phyloP scores from a whole-genome alignment of 2,113 vertebrate genomes.

The Morone chrysops region DNA sequence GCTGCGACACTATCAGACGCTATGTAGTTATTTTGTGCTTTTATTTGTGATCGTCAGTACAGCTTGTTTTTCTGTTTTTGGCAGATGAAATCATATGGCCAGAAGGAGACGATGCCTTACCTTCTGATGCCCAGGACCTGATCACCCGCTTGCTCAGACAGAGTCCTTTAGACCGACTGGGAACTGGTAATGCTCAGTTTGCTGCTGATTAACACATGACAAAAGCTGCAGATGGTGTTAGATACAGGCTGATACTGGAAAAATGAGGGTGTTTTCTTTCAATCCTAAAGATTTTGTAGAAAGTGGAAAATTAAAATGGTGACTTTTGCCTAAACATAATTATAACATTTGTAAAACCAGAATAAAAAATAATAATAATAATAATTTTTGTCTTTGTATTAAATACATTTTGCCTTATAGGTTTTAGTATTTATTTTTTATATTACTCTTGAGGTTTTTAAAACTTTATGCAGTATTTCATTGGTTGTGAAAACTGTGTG shows the following conservation, averaged over 20 bases:
- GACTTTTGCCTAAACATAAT: not conserved
- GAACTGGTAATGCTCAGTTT: slow-evolving; percentile 86
- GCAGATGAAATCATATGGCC: slow-evolving; percentile 98
- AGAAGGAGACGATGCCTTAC: slow-evolving; percentile 92
- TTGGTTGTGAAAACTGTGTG: slow-evolving; percentile 11
- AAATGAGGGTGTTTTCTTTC: not conserved
- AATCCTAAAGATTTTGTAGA: no score
- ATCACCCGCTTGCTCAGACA: slow-evolving; percentile 92
- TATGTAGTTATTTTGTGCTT: not conserved
- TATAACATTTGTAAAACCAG: not conserved
- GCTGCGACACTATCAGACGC: not conserved
- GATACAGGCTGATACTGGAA: not conserved
- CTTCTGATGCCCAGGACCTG: slow-evolving; percentile 91
- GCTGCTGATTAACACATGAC: not conserved
- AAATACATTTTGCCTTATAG: not conserved
- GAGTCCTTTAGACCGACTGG: slow-evolving; percentile 92
- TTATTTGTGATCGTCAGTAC: not conserved
- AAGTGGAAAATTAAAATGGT: not conserved
- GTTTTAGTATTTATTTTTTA: not conserved
- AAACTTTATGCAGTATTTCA: not conserved
- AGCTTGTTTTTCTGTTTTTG: not conserved
- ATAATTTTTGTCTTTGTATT: not conserved
- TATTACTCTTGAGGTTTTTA: not conserved
- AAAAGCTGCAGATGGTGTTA: not conserved
- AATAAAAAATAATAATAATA: not conserved